Evolutionary conservation across 2,888 invertebrate species (phyloP), one percentile per base, ranked within the genome.

Genomic region (Amblyjoppa proteus): DNA sequence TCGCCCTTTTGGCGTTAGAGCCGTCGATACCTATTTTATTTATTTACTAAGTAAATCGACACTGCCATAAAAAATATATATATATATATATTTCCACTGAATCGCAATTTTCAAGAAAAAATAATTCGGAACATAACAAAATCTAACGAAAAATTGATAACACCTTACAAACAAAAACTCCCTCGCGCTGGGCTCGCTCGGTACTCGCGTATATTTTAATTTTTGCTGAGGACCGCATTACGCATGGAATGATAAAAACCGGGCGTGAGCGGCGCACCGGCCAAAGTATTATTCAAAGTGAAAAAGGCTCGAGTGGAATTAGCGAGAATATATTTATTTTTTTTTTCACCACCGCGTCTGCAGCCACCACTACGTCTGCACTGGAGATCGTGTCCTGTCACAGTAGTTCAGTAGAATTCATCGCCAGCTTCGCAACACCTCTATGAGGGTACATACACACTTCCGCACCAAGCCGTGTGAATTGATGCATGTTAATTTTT

Each of bases 301-400:
- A 73, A 83, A 83, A 77, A 77, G 82, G 75, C 79, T 71, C 71
- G 70, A 76, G 68, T 80, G 84, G 86, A 84, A 87, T 87, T 87
- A 85, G 79, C 49, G 69, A 61, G 45, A 80, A 77, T 73, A 70
- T 83, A 68, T 83, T 80, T 75, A 58, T 81, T 77, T 61, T 75
- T 31, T 25, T 69, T 77, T 56, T 45, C 51, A 38, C 51, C n/a
- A 45, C 31, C 56, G 58, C 64, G 34, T 49, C 64, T 20, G 51
- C 9, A 31, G 31, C 49, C 51, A 28, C 25, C 66, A 79, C 20
- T 64, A 64, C 71, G 20, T 45, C 58, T 6, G 45, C 31, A 64
- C 31, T 41, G 25, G 45, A 45, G 66, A 77, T 71, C 56, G 61
- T 58, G 71, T 68, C 70, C 66, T 77, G 58, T 58, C 58, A 58